Evolutionary conservation across 1,140 invertebrate genomes (phyloP).

Genomic region (Whitmania pigra): DNA sequence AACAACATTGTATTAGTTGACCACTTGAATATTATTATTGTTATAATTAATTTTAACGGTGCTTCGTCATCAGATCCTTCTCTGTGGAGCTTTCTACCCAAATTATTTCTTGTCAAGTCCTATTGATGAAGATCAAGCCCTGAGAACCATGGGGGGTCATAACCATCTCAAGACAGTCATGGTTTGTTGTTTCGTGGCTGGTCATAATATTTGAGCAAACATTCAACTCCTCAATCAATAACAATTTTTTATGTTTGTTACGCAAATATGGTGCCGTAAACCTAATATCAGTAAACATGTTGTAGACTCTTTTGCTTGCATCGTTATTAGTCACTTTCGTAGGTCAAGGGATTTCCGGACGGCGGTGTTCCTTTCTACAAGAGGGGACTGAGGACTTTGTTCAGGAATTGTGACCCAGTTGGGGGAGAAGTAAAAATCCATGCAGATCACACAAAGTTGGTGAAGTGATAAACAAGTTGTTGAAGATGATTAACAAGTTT

Average conservation of each 20-base stretch:
- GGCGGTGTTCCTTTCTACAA: conserved; percentile 60
- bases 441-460: conserved; percentile 41
- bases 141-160: conserved; percentile 52
- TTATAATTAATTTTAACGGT: too few relatives aligned
- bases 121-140: conserved; percentile 51
- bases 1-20: too few relatives aligned
- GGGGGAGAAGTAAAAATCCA: conserved; percentile 33
- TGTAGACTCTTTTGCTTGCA: too few relatives aligned
- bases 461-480: too few relatives aligned
- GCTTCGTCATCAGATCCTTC: conserved; percentile 47
- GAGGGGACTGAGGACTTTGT: conserved; percentile 36
- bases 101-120: conserved; percentile 62
- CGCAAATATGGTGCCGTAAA: too few relatives aligned
- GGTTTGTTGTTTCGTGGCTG: conserved; percentile 41
- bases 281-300: too few relatives aligned
- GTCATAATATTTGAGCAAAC: neutral
- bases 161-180: conserved; percentile 66
- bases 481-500: too few relatives aligned
- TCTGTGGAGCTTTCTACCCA: conserved; percentile 77
- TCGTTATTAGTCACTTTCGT: neutral
- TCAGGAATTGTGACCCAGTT: conserved; percentile 32
- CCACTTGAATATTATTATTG: too few relatives aligned
- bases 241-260: too few relatives aligned
- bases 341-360: conserved; percentile 49
- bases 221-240: too few relatives aligned